Evolutionary conservation across 2,888 invertebrate species (phyloP), one percentile per base, ranked within the genome.

Genomic region (Pseudococcus viburni): DNA sequence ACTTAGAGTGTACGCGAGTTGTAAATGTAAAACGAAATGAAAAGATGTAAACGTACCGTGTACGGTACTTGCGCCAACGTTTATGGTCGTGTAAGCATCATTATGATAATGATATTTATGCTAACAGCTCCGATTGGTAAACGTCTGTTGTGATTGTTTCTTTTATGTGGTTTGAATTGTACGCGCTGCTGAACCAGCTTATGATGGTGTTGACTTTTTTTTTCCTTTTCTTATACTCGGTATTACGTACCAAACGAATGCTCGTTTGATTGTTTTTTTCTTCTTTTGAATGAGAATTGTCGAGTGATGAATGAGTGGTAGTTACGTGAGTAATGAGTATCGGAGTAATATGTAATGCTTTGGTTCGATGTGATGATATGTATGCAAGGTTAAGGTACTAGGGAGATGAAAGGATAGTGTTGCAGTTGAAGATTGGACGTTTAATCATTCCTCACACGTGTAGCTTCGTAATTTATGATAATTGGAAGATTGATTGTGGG

Each of bases 51-150:
- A 73, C 64, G 73, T 73, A 73, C 68, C 11, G 68, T 3, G 68
- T 68, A 68, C 68, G 46, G 80, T 83, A 83, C 80, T 83, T 83
- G 80, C 46, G 80, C 46, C 46, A 46, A 46, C 80, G 80, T 83
- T 83, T 83, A 83, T 83, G 80, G 80, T 83, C 80, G 80, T 73
- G 73, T 83, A 46, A 83, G 80, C 80, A 46, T 83, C 80, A 83
- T 83, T 83, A 83, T 83, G 39, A 46, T 83, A 83, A 83, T 83
- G 80, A 46, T 83, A 83, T 83, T 83, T 83, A 83, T 46, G 80
- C 73, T 73, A 73, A 73, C 73, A 73, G 73, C 73, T 73, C 73
- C 73, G 73, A 73, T 73, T 73, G 73, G 73, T 73, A 73, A 73
- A 73, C 73, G 73, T 73, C 73, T 73, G 73, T 73, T 73, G 33